Percentiles rank a stretch among this genome's conserved stretches.
Evolutionary conservation across 2,888 invertebrate species (phyloP).

Genomic region (Clunio marinus): DNA sequence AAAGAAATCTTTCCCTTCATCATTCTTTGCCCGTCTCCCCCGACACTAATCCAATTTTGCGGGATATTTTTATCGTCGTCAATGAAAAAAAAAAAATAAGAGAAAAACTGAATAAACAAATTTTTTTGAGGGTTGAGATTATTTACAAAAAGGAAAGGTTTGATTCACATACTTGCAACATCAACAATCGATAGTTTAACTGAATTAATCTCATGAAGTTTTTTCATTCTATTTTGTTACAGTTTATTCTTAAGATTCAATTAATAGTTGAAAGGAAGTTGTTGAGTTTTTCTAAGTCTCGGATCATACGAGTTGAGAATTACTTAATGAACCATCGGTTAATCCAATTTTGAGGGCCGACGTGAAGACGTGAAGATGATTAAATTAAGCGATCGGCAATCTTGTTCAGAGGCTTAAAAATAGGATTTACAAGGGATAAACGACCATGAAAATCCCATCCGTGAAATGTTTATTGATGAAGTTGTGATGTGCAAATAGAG

Average conservation of each 20-base stretch:
- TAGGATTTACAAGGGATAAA: background rate
- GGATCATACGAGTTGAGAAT: slow-evolving; percentile 9
- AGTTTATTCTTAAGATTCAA: background rate
- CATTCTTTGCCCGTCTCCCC: too few species aligned
- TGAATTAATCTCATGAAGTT: too few species aligned
- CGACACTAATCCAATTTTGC: slow-evolving; percentile 3
- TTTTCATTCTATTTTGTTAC: background rate
- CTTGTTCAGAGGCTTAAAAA: background rate
- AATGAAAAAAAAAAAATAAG: too few species aligned
- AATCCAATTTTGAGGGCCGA: slow-evolving; percentile 18
- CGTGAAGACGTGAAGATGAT: slow-evolving; percentile 1
- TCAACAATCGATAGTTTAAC: slow-evolving; percentile 10
- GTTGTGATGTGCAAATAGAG: slow-evolving; percentile 26
- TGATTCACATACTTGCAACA: background rate
- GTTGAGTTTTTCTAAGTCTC: background rate
- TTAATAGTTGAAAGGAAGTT: background rate
- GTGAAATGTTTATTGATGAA: slow-evolving; percentile 30
- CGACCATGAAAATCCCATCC: slow-evolving; percentile 6
- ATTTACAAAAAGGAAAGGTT: background rate
- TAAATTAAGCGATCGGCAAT: background rate
- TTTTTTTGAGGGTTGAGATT: slow-evolving; percentile 10
- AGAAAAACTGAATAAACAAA: background rate
- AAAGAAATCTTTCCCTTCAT: too few species aligned
- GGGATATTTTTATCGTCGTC: slow-evolving; percentile 3
- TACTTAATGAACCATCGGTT: slow-evolving; percentile 10